Conservation (phyloP, 2,888 invertebrate species). For the Chorisops tibialis region DNA sequence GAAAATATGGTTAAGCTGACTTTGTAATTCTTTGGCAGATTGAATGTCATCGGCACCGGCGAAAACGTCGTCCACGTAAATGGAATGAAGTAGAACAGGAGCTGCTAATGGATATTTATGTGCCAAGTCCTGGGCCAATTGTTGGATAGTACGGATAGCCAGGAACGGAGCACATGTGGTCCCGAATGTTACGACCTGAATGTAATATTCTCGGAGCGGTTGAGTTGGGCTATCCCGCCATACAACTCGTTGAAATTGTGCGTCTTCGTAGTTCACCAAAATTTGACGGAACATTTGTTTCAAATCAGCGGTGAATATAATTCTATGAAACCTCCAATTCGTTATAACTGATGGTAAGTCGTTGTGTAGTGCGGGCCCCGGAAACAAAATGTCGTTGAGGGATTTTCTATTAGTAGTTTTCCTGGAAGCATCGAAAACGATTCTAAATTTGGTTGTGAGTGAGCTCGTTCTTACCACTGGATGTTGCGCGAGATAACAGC, state of each 20-base stretch:
- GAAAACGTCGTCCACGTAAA: neutral
- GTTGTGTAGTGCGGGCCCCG: conserved; percentile 30
- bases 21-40: neutral
- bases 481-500: conserved; percentile 33
- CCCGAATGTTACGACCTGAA: neutral
- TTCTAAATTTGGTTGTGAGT: conserved; percentile 30
- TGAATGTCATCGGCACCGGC: neutral
- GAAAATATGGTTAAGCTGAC: neutral
- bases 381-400: conserved; percentile 28
- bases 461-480: conserved; percentile 30
- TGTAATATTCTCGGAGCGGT: neutral
- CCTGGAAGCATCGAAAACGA: conserved; percentile 34
- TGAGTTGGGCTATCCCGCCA: neutral
- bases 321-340: no score
- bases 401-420: conserved; percentile 25
- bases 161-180: neutral
- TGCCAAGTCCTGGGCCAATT: neutral
- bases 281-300: no score
- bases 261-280: no score
- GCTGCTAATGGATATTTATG: neutral
- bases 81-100: neutral
- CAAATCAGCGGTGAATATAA: no score
- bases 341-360: conserved; percentile 8
- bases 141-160: conserved; percentile 2
- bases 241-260: neutral